These are phyloP conservation scores for Cuniculus paca DNA, from an alignment of 2,797 vertebrate species.

Conservation along the genomic window DNA sequence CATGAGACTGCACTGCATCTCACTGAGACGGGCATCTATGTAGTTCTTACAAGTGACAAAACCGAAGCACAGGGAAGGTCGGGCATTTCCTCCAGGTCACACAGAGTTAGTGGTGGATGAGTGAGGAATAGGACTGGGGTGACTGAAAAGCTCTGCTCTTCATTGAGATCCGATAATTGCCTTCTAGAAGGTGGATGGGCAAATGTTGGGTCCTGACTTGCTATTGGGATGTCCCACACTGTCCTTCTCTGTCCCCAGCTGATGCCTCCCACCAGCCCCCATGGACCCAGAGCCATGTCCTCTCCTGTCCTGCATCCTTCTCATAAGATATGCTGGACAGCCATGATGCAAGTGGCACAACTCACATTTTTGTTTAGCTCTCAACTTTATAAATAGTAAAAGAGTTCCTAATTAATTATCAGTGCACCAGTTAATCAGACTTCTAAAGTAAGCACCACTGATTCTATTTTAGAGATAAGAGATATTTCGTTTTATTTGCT, in stretches of 20 bases:
- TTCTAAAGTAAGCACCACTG: neutral
- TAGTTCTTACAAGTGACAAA: neutral
- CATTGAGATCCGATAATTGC: neutral
- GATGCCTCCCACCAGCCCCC: neutral
- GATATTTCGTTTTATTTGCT: conserved; percentile 24
- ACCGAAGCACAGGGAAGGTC: neutral
- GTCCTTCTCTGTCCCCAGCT: neutral
- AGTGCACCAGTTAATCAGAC: neutral
- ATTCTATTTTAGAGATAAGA: conserved; percentile 21
- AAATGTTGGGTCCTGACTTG: neutral
- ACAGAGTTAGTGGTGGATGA: neutral
- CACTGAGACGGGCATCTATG: neutral
- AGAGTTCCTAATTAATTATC: neutral
- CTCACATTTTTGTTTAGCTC: neutral
- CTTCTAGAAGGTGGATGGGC: neutral
- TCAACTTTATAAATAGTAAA: conserved; percentile 20
- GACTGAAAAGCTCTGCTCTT: neutral
- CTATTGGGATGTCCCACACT: neutral
- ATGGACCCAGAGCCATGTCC: neutral
- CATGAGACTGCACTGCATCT: neutral
- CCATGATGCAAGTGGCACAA: neutral
- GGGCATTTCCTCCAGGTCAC: neutral
- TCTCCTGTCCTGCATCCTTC: neutral
- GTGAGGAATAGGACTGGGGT: neutral
- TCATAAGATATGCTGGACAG: neutral